Evolutionary conservation across 2,797 vertebrate genomes (phyloP), one percentile per base, ranked within the genome.

Genomic region (Myotis myotis): DNA sequence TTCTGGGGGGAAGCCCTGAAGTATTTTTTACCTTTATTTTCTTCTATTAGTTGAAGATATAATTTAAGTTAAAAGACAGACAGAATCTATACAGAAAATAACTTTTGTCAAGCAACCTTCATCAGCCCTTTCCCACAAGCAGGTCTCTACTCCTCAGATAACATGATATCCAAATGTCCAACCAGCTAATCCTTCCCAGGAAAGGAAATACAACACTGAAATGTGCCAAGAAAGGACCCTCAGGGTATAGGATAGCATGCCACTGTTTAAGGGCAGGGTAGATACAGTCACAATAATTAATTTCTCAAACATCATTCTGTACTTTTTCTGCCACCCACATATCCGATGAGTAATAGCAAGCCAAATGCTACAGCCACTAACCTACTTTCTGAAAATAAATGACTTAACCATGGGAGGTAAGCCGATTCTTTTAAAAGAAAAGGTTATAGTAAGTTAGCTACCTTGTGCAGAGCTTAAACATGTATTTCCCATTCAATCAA

Each of bases 331-430:
- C 79, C 79, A 72, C 92, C 81, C 83, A 60, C 90, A 74, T 49
- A 93, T 17, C 81, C 88, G 94, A 85, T 96, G 95, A 96, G 93
- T 71, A 93, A 86, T 51, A 90, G 89, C 91, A 89, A 13, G 91
- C 57, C 81, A 90, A 66, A 93, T 83, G 87, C 74, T 68, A 82
- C 1, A 76, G 93, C 49, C 76, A 94, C 87, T 96, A 92, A 92
- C 89, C 94, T 76, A 92, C 94, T 96, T 96, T 94, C 96, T 95
- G 92, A 88, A 94, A 96, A 96, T 92, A 96, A 92, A 96, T 83
- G 90, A 93, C 95, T 92, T 93, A 90, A 90, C 90, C 41, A 36
- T 86, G 64, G 90, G 93, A 92, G 84, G 89, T 71, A 92, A 93
- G 87, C 64, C 86, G 85, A 90, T 79, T 88, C 95, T 93, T 95